phyloP scores from a whole-genome alignment of 2,888 invertebrate genomes.

The Aphodius sticticus region DNA sequence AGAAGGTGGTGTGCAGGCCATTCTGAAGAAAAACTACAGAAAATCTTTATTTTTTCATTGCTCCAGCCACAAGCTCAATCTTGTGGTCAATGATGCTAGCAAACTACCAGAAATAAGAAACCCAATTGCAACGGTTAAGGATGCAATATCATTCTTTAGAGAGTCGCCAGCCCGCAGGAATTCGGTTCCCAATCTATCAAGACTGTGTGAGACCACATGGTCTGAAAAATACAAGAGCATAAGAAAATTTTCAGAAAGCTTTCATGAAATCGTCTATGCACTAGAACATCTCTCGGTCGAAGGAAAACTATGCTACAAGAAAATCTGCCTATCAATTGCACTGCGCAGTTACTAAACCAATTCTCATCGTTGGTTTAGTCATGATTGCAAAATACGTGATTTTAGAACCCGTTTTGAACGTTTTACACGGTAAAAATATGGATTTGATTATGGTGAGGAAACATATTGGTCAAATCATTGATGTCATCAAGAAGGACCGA shows the following conservation, averaged over 20 bases:
- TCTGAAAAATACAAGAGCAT: conserved; percentile 12
- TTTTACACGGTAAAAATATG: not conserved
- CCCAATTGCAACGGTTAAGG: conserved; percentile 13
- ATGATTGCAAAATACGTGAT: conserved; percentile 7
- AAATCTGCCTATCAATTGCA: too few species aligned
- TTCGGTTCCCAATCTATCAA: conserved; percentile 20
- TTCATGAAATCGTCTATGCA: conserved; percentile 11
- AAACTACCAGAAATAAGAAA: conserved; percentile 21
- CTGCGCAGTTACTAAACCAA: conserved; percentile 12
- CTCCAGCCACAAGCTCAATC: conserved; percentile 18
- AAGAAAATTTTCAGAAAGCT: conserved; percentile 12
- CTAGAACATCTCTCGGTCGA: conserved; percentile 11
- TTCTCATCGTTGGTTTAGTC: not conserved
- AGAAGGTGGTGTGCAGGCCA: conserved; percentile 44
- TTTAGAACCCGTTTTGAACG: conserved; percentile 4
- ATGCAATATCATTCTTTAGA: conserved; percentile 16
- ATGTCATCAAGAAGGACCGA: too few species aligned
- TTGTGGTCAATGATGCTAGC: conserved; percentile 22
- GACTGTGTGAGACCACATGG: not conserved
- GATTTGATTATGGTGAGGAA: conserved; percentile 11
- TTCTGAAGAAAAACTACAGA: conserved; percentile 21
- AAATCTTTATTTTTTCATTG: conserved; percentile 19
- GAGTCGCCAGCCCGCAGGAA: conserved; percentile 21
- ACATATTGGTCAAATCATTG: conserved; percentile 7
- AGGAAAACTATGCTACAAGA: conserved; percentile 9